Evolutionary conservation across 1,140 invertebrate genomes (phyloP).

Genomic region (Thaumetopoea pityocampa): DNA sequence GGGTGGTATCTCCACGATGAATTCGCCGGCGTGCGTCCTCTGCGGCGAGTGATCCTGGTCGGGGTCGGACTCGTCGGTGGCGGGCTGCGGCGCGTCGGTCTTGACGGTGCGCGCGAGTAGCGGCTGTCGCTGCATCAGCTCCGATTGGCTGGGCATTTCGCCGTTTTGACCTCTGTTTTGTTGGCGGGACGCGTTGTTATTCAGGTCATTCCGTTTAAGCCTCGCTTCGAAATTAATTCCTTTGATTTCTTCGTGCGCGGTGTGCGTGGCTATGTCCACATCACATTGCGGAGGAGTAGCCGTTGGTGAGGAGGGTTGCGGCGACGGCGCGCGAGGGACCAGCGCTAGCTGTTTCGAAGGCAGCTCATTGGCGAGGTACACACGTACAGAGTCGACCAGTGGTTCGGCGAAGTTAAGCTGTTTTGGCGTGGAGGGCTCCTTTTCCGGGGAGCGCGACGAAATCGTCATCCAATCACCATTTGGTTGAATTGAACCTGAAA

Average conservation of each 20-base stretch:
- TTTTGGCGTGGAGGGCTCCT: constrained; percentile 56
- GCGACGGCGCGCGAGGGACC: constrained; percentile 33
- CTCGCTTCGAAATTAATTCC: constrained; percentile 66
- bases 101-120: constrained; percentile 64
- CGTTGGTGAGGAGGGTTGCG: constrained; percentile 23
- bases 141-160: constrained; percentile 68
- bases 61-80: constrained; percentile 68
- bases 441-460: constrained; percentile 60
- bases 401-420: constrained; percentile 67
- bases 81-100: constrained; percentile 51
- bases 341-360: constrained; percentile 59
- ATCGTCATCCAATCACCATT: constrained; percentile 75
- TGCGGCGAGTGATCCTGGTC: constrained; percentile 61
- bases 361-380: constrained; percentile 66
- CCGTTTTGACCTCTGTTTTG: constrained; percentile 20
- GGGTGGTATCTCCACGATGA: constrained; percentile 67
- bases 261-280: constrained; percentile 57
- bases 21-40: constrained; percentile 53
- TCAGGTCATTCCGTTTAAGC: constrained; percentile 70
- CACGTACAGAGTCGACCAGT: constrained; percentile 68
- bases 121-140: constrained; percentile 73
- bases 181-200: constrained; percentile 66
- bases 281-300: constrained; percentile 40
- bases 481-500: constrained; percentile 67
- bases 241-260: constrained; percentile 57